These are phyloP conservation scores for Ypsolopha scabrella DNA, from an alignment of 2,888 invertebrate species.

Conservation along the genomic window DNA sequence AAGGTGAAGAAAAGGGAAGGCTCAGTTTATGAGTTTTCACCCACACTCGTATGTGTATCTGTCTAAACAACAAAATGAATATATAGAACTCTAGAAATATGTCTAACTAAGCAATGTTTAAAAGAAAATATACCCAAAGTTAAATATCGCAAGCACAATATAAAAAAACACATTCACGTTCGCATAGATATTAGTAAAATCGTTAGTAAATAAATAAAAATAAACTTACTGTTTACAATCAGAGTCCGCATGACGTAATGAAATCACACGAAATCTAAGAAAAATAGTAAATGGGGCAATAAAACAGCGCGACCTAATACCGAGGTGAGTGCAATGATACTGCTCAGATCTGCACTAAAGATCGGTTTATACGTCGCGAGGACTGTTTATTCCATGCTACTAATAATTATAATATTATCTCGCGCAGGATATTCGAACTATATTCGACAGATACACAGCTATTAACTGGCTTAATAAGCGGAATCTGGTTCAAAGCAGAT, in stretches of 20 bases:
- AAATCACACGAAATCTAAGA: not conserved
- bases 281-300: not conserved
- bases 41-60: too few species aligned
- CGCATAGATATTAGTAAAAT: too few species aligned
- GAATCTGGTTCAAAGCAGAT: too few species aligned
- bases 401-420: too few species aligned
- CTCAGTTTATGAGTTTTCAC: too few species aligned
- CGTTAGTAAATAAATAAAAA: too few species aligned
- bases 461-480: too few species aligned
- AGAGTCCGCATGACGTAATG: not conserved
- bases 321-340: not conserved
- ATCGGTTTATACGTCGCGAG: not conserved
- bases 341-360: not conserved
- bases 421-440: too few species aligned
- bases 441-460: too few species aligned
- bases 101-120: not conserved
- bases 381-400: too few species aligned
- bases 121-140: not conserved
- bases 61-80: too few species aligned
- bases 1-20: too few species aligned
- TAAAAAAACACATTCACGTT: not conserved
- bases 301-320: not conserved
- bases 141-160: not conserved
- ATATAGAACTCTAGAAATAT: not conserved
- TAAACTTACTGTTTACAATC: not conserved